Conservation (phyloP, 37 sponge, comb jelly and placozoan genomes). For the Chondrosia reniformis region DNA sequence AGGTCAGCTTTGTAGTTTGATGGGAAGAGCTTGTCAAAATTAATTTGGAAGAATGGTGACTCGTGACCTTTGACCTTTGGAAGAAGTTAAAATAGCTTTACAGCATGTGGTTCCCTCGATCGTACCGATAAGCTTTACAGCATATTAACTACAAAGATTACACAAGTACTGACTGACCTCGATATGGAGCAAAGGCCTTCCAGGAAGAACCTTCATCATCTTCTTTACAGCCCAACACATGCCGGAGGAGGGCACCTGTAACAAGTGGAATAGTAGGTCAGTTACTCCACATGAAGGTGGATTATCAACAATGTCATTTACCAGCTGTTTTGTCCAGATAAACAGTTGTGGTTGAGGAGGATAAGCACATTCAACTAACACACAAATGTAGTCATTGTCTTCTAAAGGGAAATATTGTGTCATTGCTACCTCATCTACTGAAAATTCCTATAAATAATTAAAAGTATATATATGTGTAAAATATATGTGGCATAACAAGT, state of each 20-base stretch:
- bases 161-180: constrained; percentile 29
- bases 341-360: constrained; percentile 17
- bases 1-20: background rate
- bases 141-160: too few species aligned
- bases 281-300: background rate
- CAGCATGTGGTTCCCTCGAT: too few species aligned
- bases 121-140: too few species aligned
- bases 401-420: too few species aligned
- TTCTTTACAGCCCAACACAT: too few species aligned
- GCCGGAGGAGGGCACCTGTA: background rate
- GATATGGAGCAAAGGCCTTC: constrained; percentile 36
- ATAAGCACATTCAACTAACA: constrained; percentile 16
- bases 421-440: too few species aligned
- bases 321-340: background rate
- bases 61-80: constrained; percentile 6
- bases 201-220: constrained; percentile 32
- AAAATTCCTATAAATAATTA: too few species aligned
- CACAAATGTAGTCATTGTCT: background rate
- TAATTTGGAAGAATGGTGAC: background rate
- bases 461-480: background rate
- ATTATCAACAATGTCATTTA: background rate
- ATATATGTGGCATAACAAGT: background rate
- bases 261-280: background rate
- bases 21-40: background rate
- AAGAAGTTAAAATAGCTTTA: background rate